Evolutionary conservation across 2,113 vertebrate genomes (phyloP).

Genomic region (Globicephala melas): DNA sequence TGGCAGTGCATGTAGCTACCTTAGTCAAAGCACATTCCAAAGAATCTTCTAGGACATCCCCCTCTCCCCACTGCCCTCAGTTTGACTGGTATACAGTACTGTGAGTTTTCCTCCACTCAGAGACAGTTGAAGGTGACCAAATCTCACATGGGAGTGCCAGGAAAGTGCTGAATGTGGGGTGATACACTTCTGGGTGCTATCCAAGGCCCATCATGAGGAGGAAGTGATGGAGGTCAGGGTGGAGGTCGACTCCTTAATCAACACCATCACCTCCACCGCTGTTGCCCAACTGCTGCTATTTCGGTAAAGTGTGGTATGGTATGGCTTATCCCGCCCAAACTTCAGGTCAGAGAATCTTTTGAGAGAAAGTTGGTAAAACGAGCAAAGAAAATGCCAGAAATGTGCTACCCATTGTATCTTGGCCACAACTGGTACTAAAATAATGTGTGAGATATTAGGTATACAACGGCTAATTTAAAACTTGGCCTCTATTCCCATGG

Average conservation of each 20-base stretch:
- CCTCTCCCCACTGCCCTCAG: background rate
- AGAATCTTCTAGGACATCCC: background rate
- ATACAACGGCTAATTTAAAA: background rate
- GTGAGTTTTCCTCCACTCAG: background rate
- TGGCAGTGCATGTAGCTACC: background rate
- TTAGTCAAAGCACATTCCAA: background rate
- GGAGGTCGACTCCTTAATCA: background rate
- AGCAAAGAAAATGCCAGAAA: background rate
- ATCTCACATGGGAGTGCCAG: background rate
- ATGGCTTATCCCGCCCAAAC: background rate
- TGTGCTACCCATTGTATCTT: background rate
- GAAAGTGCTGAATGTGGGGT: background rate
- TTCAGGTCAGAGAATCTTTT: background rate
- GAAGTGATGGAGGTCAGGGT: background rate
- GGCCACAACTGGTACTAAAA: background rate
- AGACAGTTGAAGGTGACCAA: background rate
- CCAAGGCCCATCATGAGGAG: background rate
- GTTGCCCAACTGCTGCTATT: background rate
- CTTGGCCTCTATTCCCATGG: background rate
- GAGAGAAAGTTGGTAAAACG: background rate
- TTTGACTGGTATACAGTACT: background rate
- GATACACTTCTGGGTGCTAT: background rate
- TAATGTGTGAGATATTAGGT: background rate
- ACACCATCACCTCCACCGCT: background rate
- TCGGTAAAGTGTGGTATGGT: background rate